Evolutionary conservation across 2,888 invertebrate genomes (phyloP).

Genomic region (Callimorpha dominula): DNA sequence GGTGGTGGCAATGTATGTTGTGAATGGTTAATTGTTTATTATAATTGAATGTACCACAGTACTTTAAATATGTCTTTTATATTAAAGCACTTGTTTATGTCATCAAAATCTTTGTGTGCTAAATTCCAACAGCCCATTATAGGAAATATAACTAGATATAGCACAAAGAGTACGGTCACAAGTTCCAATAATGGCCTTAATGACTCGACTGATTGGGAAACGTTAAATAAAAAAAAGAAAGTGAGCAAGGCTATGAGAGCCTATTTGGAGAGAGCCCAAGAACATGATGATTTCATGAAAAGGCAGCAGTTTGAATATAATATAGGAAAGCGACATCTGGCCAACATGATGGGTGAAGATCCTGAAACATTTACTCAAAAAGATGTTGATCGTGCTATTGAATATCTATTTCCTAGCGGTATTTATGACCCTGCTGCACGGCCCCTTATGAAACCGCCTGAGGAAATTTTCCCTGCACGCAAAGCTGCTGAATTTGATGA

Average conservation of each 20-base stretch:
- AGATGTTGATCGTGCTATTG: constrained; percentile 95
- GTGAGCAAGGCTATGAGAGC: constrained; percentile 96
- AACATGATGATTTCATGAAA: constrained; percentile 94
- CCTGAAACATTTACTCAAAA: constrained; percentile 95
- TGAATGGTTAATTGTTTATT: background rate
- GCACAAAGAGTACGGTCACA: constrained; percentile 52
- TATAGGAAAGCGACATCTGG: constrained; percentile 97
- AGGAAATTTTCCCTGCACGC: constrained; percentile 92
- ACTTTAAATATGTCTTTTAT: constrained; percentile 63
- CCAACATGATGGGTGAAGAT: constrained; percentile 99
- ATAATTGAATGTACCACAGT: background rate
- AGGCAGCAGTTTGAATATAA: constrained; percentile 93
- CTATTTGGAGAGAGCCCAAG: constrained; percentile 93
- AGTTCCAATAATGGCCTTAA: constrained; percentile 58
- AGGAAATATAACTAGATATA: constrained; percentile 59
- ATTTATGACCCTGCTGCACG: constrained; percentile 94
- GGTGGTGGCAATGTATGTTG: background rate
- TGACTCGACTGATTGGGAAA: constrained; percentile 78
- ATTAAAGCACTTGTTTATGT: constrained; percentile 63
- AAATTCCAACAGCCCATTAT: constrained; percentile 52
- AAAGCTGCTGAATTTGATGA: constrained; percentile 97
- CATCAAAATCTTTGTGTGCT: constrained; percentile 52
- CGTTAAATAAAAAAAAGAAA: constrained; percentile 85
- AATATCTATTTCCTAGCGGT: constrained; percentile 98
- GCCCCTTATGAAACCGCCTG: constrained; percentile 96